Percentiles rank a stretch among this genome's conserved stretches.
These are phyloP conservation scores for Toxonevra muliebris DNA, from an alignment of 2,888 invertebrate genomes.

Conservation along the genomic window DNA sequence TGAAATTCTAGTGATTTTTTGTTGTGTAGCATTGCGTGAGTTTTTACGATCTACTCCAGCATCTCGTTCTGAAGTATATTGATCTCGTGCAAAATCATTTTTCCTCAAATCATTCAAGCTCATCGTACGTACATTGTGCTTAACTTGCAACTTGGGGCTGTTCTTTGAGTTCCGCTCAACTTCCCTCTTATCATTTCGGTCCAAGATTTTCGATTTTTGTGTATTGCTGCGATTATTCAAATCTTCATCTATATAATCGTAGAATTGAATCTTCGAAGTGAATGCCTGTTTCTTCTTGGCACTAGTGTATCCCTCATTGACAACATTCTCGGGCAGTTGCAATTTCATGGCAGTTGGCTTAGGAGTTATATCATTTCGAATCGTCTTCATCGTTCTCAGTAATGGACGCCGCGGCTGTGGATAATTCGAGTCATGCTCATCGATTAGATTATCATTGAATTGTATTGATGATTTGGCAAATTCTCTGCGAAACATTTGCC, in stretches of 20 bases:
- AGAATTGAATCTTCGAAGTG: conserved; percentile 61
- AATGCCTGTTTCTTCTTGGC: conserved; percentile 56
- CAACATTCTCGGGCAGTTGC: conserved; percentile 38
- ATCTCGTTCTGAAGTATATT: neutral
- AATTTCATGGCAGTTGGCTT: conserved; percentile 48
- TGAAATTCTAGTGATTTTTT: conserved; percentile 3
- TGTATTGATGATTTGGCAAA: conserved; percentile 63
- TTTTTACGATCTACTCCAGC: neutral
- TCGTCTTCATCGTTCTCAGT: conserved; percentile 19
- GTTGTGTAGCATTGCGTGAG: neutral
- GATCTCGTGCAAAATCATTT: conserved; percentile 10
- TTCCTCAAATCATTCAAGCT: conserved; percentile 38
- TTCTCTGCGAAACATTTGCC: conserved; percentile 60
- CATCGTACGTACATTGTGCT: conserved; percentile 52
- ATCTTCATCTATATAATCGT: conserved; percentile 52
- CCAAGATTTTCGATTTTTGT: conserved; percentile 50
- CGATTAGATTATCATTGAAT: conserved; percentile 57
- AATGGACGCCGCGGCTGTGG: conserved; percentile 1
- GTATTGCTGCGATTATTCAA: conserved; percentile 49
- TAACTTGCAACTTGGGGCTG: conserved; percentile 59
- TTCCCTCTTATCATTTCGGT: conserved; percentile 59
- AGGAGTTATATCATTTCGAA: conserved; percentile 45
- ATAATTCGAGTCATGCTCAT: conserved; percentile 34
- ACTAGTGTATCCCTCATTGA: conserved; percentile 44
- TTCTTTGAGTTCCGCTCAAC: conserved; percentile 60